These are phyloP conservation scores for Dolichopus griseipennis DNA, from an alignment of 2,888 invertebrate species.

Conservation along the genomic window DNA sequence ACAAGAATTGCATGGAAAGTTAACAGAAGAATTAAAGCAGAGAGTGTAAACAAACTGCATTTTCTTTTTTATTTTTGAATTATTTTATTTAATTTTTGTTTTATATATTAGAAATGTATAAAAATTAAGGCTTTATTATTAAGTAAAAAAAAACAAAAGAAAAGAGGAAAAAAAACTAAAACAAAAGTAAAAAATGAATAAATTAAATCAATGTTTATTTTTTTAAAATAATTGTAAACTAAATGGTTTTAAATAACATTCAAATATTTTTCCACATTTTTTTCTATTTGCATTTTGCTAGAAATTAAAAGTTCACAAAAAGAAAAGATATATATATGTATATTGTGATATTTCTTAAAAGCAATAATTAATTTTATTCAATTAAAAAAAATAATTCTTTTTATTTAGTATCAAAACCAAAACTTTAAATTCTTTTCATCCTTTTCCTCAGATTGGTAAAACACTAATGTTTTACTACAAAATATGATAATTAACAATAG, in stretches of 20 bases:
- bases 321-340: no score
- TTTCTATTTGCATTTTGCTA: no score
- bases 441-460: no score
- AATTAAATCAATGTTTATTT: background rate
- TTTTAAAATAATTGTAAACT: background rate
- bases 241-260: background rate
- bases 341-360: no score
- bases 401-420: no score
- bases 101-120: background rate
- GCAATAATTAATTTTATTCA: no score
- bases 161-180: background rate
- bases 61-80: background rate
- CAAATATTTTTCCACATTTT: no score
- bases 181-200: background rate
- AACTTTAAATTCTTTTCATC: no score
- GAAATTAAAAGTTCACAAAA: no score
- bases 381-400: no score
- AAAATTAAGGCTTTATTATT: background rate
- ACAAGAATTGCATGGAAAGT: slow-evolving; percentile 27
- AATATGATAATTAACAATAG: no score
- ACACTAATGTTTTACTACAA: no score
- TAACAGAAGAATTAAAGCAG: slow-evolving; percentile 26
- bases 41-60: slow-evolving; percentile 26
- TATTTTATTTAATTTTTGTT: background rate
- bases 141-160: background rate